These are phyloP conservation scores for Drosophila acutilabella DNA, from an alignment of 2,888 invertebrate genomes.

Conservation along the genomic window DNA sequence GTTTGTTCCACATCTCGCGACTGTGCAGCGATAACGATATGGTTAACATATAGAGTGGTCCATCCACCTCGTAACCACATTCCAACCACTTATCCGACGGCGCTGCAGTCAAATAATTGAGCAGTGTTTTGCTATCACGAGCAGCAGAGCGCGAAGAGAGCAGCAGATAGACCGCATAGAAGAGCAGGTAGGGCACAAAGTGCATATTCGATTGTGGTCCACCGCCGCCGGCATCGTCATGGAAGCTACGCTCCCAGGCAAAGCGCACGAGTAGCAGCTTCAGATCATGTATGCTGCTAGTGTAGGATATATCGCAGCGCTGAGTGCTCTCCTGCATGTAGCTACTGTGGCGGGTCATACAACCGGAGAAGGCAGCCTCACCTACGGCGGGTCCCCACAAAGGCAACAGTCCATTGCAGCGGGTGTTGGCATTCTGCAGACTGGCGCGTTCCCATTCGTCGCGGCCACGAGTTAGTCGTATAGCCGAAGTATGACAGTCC, in stretches of 20 bases:
- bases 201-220: constrained; percentile 99
- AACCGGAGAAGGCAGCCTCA: constrained; percentile 96
- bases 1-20: constrained; percentile 91
- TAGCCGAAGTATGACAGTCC: constrained; percentile 99
- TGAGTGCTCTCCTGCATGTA: constrained; percentile 88
- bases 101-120: constrained; percentile 89
- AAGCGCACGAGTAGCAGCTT: constrained; percentile 95
- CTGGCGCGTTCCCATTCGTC: constrained; percentile 99
- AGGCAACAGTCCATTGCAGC: constrained; percentile 98
- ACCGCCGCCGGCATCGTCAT: constrained; percentile 98
- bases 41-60: constrained; percentile 94
- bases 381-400: constrained; percentile 98
- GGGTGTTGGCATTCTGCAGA: constrained; percentile 98
- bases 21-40: constrained; percentile 93
- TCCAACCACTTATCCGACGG: constrained; percentile 90
- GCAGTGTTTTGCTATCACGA: constrained; percentile 92
- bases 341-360: constrained; percentile 95
- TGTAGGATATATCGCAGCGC: constrained; percentile 84
- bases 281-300: constrained; percentile 92
- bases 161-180: constrained; percentile 97
- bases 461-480: constrained; percentile 90
- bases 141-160: constrained; percentile 93
- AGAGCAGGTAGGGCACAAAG: constrained; percentile 96
- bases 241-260: constrained; percentile 97
- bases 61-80: constrained; percentile 95